A percentile compares a stretch with the other conserved stretches of the same genome.
These are phyloP conservation scores for Microplitis demolitor DNA, from an alignment of 1,140 invertebrate genomes.

Conservation along the genomic window DNA sequence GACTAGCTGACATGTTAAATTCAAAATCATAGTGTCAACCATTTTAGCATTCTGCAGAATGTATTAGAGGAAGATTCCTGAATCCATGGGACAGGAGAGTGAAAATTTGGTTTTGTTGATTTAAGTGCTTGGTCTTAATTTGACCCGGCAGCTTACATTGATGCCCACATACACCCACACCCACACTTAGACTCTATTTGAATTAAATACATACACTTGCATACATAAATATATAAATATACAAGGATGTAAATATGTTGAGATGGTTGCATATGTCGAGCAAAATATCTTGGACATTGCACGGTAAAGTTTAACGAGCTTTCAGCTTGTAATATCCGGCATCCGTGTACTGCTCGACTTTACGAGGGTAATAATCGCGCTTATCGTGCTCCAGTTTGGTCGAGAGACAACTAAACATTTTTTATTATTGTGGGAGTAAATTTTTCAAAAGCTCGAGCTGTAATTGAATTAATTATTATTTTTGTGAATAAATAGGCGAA, in stretches of 20 bases:
- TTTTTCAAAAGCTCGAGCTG: not conserved
- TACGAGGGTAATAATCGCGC: conserved; percentile 32
- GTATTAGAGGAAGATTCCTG: no score
- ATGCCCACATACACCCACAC: no score
- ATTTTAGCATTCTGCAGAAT: no score
- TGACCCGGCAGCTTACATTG: no score
- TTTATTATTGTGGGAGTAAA: not conserved
- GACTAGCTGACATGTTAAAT: no score
- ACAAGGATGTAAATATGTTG: not conserved
- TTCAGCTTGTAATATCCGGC: conserved; percentile 34
- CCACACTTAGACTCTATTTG: no score
- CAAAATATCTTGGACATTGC: conserved; percentile 22
- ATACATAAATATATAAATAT: not conserved
- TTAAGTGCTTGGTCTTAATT: no score
- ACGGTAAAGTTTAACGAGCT: conserved; percentile 33
- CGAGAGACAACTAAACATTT: not conserved
- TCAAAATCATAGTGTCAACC: no score
- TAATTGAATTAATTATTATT: not conserved
- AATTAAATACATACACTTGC: not conserved
- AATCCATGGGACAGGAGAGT: no score
- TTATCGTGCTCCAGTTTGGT: not conserved
- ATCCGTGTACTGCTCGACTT: conserved; percentile 28
- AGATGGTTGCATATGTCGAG: not conserved
- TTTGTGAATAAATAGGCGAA: not conserved
- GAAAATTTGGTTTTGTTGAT: no score